phyloP scores from a whole-genome alignment of 1,140 invertebrate genomes.

The Drosophila quadrilineata region DNA sequence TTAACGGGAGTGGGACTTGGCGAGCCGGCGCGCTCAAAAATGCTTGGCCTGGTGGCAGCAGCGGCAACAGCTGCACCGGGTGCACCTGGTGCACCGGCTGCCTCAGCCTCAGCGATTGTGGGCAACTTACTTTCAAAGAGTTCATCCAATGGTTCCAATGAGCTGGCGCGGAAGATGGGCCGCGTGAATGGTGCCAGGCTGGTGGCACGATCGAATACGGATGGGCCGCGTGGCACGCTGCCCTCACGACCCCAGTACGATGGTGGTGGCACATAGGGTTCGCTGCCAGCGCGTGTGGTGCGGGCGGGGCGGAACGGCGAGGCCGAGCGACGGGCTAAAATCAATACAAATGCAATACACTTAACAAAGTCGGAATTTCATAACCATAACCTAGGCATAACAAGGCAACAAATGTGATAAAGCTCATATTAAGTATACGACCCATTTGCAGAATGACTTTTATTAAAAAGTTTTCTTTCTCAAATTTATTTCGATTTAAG shows the following conservation, averaged over 20 bases:
- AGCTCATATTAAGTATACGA: not conserved
- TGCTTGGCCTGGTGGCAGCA: slow-evolving; percentile 69
- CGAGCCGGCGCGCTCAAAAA: slow-evolving; percentile 83
- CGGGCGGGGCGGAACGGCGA: slow-evolving; percentile 67
- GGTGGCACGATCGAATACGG: slow-evolving; percentile 76
- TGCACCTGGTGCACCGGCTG: slow-evolving; percentile 28
- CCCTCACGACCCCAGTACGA: slow-evolving; percentile 64
- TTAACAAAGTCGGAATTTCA: slow-evolving; percentile 5
- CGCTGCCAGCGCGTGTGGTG: slow-evolving; percentile 64
- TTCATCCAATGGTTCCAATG: slow-evolving; percentile 82
- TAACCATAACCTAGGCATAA: slow-evolving; percentile 10
- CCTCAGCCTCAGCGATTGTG: slow-evolving; percentile 56
- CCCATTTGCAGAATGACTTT: not conserved
- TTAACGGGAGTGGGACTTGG: slow-evolving; percentile 86
- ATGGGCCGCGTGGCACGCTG: slow-evolving; percentile 73
- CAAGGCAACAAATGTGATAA: not conserved
- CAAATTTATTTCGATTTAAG: not conserved
- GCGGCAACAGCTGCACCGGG: slow-evolving; percentile 23
- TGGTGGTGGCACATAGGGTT: slow-evolving; percentile 74
- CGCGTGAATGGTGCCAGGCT: slow-evolving; percentile 76
- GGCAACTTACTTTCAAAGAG: slow-evolving; percentile 83
- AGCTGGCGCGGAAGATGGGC: slow-evolving; percentile 80
- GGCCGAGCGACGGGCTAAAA: slow-evolving; percentile 70
- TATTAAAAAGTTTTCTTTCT: not conserved
- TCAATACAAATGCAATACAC: not conserved